Conservation (phyloP, 2,113 vertebrate species). For the Chaenogobius annularis region DNA sequence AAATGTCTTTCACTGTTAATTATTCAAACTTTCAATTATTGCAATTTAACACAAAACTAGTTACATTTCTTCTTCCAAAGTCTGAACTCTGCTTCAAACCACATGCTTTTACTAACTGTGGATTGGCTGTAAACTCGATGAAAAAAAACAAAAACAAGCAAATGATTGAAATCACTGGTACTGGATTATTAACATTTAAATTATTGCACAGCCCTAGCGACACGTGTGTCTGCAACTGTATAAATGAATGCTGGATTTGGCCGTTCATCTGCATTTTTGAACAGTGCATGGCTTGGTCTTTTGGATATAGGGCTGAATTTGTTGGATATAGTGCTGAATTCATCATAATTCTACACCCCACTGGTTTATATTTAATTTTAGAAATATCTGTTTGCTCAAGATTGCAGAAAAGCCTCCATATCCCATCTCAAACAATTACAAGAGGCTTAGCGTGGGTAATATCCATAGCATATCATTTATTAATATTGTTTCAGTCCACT, state of each 20-base stretch:
- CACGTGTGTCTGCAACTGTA: neutral
- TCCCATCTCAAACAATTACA: constrained; percentile 22
- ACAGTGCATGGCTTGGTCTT: neutral
- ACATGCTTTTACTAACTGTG: too few relatives aligned
- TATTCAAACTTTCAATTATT: too few relatives aligned
- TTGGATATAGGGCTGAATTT: neutral
- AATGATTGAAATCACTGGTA: too few relatives aligned
- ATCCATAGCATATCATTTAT: constrained; percentile 54
- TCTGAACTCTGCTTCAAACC: too few relatives aligned
- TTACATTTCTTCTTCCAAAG: too few relatives aligned
- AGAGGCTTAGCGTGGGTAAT: constrained; percentile 34
- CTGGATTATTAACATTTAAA: too few relatives aligned
- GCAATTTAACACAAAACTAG: too few relatives aligned
- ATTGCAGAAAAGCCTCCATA: constrained; percentile 2
- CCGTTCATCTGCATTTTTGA: neutral
- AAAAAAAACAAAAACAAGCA: too few relatives aligned
- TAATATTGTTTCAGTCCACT: constrained; percentile 28
- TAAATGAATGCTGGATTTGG: neutral
- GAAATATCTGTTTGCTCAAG: neutral
- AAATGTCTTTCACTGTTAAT: too few relatives aligned
- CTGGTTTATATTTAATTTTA: neutral
- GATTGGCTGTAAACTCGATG: too few relatives aligned
- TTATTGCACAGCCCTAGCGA: too few relatives aligned
- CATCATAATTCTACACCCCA: neutral
- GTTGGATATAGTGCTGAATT: neutral